These are phyloP conservation scores for Trichogramma dendrolimi DNA, from an alignment of 2,888 invertebrate species.

Conservation along the genomic window DNA sequence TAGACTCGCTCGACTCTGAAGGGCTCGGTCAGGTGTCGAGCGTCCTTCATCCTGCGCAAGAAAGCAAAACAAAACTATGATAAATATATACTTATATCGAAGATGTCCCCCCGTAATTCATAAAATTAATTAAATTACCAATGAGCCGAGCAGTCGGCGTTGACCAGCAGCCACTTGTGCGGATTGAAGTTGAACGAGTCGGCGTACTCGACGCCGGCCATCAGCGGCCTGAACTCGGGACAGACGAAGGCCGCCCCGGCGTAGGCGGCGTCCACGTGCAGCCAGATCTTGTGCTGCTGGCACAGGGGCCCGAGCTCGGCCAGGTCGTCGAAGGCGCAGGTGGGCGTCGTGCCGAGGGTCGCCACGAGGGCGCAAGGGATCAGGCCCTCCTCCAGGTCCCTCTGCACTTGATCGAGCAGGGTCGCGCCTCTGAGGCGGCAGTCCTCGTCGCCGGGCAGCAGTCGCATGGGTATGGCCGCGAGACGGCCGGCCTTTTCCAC, in stretches of 20 bases:
- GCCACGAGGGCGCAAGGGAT: conserved; percentile 87
- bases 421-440: conserved; percentile 66
- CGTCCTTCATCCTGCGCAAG: conserved; percentile 68
- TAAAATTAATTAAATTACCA: conserved; percentile 55
- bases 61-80: conserved; percentile 6
- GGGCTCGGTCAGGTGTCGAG: conserved; percentile 74
- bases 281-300: conserved; percentile 71
- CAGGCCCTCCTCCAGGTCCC: conserved; percentile 72
- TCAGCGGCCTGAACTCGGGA: conserved; percentile 79
- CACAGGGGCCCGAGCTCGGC: conserved; percentile 81
- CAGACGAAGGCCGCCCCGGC: conserved; percentile 85
- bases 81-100: neutral
- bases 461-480: conserved; percentile 72
- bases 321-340: conserved; percentile 85
- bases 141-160: conserved; percentile 93
- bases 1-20: conserved; percentile 90
- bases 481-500: conserved; percentile 82
- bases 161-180: conserved; percentile 93
- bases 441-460: conserved; percentile 66
- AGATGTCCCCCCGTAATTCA: neutral
- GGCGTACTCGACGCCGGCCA: conserved; percentile 73
- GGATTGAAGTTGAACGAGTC: conserved; percentile 93
- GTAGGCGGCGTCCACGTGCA: conserved; percentile 95
- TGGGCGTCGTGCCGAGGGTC: conserved; percentile 84
- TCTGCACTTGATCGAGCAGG: conserved; percentile 66